Evolutionary conservation across 2,888 invertebrate species (phyloP), one percentile per base, ranked within the genome.

Genomic region (Drosophila anomalata): DNA sequence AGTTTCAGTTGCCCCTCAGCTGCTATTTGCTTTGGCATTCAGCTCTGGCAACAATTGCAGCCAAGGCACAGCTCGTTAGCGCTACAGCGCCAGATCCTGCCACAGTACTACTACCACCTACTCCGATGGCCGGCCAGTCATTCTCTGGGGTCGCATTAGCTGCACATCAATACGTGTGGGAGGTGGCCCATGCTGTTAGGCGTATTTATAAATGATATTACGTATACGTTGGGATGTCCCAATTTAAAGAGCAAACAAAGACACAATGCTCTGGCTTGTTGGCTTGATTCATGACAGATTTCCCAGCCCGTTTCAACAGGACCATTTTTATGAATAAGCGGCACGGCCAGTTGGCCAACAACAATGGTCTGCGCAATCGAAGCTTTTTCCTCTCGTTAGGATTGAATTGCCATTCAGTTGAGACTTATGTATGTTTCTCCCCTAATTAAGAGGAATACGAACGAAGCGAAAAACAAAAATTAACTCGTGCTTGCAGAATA

Each of bases 21-120:
- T 87, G 86, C 74, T 86, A 78, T 88, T 89, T 85, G 89, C 84
- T 88, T 89, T 88, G 89, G 84, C 87, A 83, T 84, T 89, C 84
- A 79, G 80, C 84, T 78, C 73, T 83, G 88, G 80, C 89, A 86
- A 89, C 85, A 85, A 85, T 85, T 85, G 85, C 84, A 86, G 85
- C 81, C 85, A 80, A 89, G 84, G 89, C 84, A 78, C 73, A 73
- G 89, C 85, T 85, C 85, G 85, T 85, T 85, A 85, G 85, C 88
- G 87, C 89, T 67, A 26, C 65, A 33, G 39, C 57, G 61, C 8
- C 47, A 42, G 47, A 47, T 75, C 41, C 56, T 42, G 63, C 46
- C 44, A 17, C 44, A 44, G 20, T 22, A 11, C 11, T 29, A 17
- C 29, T 39, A 11, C n/a, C 39, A 9, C 26, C 42, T 56, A 11